Evolutionary conservation across 2,113 vertebrate genomes (phyloP).

Genomic region (Myotis yumanensis): DNA sequence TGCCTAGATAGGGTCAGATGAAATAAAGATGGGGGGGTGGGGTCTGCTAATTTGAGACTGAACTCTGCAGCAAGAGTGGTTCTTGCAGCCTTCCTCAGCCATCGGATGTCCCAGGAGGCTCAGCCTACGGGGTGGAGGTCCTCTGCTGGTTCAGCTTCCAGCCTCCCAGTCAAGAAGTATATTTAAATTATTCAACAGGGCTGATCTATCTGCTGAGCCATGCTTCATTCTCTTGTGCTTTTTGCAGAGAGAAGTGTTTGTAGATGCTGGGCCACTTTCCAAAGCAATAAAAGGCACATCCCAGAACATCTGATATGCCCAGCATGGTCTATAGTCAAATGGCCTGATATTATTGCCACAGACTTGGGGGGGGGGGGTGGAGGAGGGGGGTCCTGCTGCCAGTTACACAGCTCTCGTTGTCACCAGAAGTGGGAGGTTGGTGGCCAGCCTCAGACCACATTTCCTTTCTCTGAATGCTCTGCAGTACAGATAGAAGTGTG

Average conservation of each 20-base stretch:
- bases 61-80: fast-evolving
- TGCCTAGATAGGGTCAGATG: too few species aligned
- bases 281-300: conserved; percentile 54
- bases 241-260: conserved; percentile 51
- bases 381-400: not conserved
- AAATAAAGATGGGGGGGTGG: not conserved
- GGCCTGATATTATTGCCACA: not conserved
- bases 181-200: conserved; percentile 71
- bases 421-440: not conserved
- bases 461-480: not conserved
- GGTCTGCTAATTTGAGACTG: not conserved
- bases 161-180: fast-evolving
- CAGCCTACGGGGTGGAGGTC: fast-evolving
- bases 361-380: not conserved
- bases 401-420: fast-evolving
- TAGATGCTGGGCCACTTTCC: conserved; percentile 60
- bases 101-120: fast-evolving
- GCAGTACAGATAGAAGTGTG: not conserved
- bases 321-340: not conserved
- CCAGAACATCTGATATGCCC: not conserved
- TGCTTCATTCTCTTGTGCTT: conserved; percentile 38
- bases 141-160: not conserved
- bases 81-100: fast-evolving
- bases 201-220: conserved; percentile 24
- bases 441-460: not conserved